Percentiles rank a stretch among this genome's conserved stretches.
Evolutionary conservation across 1,140 invertebrate species (phyloP).

Genomic region (Drosophila fuyamai): DNA sequence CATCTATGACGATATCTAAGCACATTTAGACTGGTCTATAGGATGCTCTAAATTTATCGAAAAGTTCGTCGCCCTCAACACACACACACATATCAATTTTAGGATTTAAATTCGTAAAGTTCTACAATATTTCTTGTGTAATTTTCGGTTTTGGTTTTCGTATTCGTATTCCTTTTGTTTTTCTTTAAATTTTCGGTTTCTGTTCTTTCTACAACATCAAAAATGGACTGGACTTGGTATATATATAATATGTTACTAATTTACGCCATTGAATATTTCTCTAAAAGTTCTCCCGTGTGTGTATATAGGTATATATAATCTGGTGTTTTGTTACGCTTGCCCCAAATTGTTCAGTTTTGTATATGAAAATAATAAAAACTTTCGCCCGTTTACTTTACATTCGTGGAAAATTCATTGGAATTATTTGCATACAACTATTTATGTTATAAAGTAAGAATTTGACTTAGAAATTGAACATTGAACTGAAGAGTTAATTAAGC

Average conservation of each 20-base stretch:
- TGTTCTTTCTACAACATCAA: slow-evolving; percentile 70
- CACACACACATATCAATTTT: slow-evolving; percentile 30
- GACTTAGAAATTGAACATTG: slow-evolving; percentile 75
- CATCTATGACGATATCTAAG: slow-evolving; percentile 45
- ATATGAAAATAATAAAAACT: slow-evolving; percentile 32
- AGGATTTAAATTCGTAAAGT: slow-evolving; percentile 69
- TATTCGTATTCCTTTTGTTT: background rate
- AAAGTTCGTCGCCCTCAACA: slow-evolving; percentile 24
- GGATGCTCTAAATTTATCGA: slow-evolving; percentile 45
- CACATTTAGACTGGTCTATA: slow-evolving; percentile 66
- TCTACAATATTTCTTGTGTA: slow-evolving; percentile 35
- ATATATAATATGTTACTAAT: slow-evolving; percentile 48
- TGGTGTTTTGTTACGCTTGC: slow-evolving; percentile 48
- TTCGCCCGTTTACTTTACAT: slow-evolving; percentile 16
- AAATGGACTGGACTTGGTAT: slow-evolving; percentile 69
- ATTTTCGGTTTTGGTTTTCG: slow-evolving; percentile 28
- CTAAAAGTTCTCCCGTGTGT: slow-evolving; percentile 61
- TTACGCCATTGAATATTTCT: slow-evolving; percentile 63
- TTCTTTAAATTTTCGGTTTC: background rate
- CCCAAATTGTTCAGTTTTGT: slow-evolving; percentile 48
- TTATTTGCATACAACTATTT: slow-evolving; percentile 53
- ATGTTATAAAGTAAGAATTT: slow-evolving; percentile 60
- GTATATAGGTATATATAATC: slow-evolving; percentile 52
- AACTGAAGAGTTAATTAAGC: slow-evolving; percentile 38
- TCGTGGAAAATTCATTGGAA: slow-evolving; percentile 67